These are phyloP conservation scores for Sprattus sprattus DNA, from an alignment of 2,113 vertebrate genomes.

Conservation along the genomic window DNA sequence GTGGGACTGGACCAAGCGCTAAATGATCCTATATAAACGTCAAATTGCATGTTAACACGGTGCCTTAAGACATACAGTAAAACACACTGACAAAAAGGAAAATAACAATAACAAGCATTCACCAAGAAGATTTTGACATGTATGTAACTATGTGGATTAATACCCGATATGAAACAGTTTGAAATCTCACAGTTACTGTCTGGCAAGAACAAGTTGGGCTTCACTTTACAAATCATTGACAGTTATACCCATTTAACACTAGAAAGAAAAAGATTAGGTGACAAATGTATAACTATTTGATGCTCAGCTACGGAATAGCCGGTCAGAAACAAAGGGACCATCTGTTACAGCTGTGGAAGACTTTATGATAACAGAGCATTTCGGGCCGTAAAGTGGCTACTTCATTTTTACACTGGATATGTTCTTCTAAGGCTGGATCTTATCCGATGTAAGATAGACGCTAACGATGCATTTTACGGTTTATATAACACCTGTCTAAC, in stretches of 20 bases:
- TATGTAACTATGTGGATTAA: neutral
- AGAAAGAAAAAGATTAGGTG: neutral
- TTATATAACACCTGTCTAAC: neutral
- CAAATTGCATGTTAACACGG: neutral
- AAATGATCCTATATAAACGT: constrained; percentile 6
- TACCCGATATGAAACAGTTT: neutral
- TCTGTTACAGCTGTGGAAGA: neutral
- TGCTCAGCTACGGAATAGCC: neutral
- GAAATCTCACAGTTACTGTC: neutral
- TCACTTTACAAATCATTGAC: neutral
- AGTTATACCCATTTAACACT: neutral
- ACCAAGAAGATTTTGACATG: neutral
- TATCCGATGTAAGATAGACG: neutral
- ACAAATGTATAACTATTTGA: neutral
- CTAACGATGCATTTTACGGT: neutral
- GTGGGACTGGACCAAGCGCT: constrained; percentile 57
- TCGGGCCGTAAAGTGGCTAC: neutral
- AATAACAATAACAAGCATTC: neutral
- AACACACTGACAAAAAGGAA: neutral
- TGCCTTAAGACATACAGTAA: neutral
- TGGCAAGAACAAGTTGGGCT: neutral
- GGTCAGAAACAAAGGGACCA: neutral
- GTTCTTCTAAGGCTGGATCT: neutral
- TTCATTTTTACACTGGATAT: neutral
- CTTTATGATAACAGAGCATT: neutral